Evolutionary conservation across 92 coral and sea anemone genomes (phyloP).

Genomic region (Phymanthus crucifer): DNA sequence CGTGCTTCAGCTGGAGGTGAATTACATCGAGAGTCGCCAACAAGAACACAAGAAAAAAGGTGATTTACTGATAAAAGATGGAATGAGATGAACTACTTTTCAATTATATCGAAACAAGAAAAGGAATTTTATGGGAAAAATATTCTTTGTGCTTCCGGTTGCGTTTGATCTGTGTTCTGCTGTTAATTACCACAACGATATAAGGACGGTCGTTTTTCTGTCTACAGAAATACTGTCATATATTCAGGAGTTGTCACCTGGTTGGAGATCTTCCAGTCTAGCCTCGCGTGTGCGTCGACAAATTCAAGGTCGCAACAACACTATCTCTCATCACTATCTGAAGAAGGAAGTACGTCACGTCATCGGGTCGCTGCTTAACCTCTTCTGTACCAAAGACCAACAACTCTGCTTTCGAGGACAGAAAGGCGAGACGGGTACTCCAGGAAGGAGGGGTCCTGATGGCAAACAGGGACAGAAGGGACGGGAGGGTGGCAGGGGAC

Average conservation of each 20-base stretch:
- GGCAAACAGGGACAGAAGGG: constrained; percentile 23
- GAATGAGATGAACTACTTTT: neutral
- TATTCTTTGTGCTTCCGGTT: neutral
- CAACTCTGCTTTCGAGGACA: constrained; percentile 31
- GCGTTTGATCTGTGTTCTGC: no score
- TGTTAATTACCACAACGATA: no score
- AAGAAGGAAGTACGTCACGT: constrained; percentile 24
- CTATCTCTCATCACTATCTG: neutral
- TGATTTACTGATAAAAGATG: neutral
- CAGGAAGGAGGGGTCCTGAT: constrained; percentile 3
- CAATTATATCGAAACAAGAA: neutral
- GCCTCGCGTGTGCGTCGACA: neutral
- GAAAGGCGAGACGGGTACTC: constrained; percentile 19
- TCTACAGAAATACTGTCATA: neutral
- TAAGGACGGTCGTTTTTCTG: no score
- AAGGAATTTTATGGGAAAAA: neutral
- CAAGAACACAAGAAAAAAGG: neutral
- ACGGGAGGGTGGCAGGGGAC: constrained; percentile 4
- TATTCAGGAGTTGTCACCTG: neutral
- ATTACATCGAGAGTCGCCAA: neutral
- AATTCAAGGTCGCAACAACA: neutral
- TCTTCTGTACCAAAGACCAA: constrained; percentile 25
- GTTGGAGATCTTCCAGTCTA: neutral
- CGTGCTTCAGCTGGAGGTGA: neutral
- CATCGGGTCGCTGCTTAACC: constrained; percentile 8